These are phyloP conservation scores for Vicugna pacos DNA, from an alignment of 2,113 vertebrate genomes.

Conservation along the genomic window DNA sequence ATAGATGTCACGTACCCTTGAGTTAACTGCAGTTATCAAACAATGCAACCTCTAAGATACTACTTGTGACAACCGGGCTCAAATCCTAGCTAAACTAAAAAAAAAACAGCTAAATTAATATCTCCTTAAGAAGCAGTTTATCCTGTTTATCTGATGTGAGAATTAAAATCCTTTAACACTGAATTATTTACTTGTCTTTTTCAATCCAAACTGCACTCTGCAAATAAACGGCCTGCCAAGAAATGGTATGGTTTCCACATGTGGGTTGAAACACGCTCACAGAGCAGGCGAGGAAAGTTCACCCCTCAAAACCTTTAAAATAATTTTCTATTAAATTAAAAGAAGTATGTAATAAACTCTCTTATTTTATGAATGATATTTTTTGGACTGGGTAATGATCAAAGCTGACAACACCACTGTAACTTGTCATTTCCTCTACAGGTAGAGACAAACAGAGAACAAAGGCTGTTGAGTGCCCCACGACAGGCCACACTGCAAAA, in stretches of 20 bases:
- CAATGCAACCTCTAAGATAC: background rate
- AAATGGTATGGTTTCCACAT: background rate
- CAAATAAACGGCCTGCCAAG: background rate
- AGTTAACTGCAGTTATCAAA: background rate
- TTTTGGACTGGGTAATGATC: background rate
- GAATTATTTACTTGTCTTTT: background rate
- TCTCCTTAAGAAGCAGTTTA: background rate
- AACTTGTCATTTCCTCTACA: background rate
- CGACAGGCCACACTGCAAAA: background rate
- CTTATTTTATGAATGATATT: background rate
- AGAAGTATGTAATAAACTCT: background rate
- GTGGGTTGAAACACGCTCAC: background rate
- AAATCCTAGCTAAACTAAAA: background rate
- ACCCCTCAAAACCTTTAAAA: background rate
- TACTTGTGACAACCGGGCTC: background rate
- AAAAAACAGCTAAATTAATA: background rate
- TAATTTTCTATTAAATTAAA: background rate
- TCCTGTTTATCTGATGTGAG: background rate
- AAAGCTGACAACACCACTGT: background rate
- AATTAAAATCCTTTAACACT: background rate
- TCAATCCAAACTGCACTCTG: background rate
- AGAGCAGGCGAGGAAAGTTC: background rate
- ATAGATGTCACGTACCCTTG: background rate
- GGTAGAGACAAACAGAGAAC: background rate
- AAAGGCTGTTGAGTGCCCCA: background rate